These are phyloP conservation scores for Rhynchotus rufescens DNA, from an alignment of 2,797 vertebrate genomes.

Conservation along the genomic window DNA sequence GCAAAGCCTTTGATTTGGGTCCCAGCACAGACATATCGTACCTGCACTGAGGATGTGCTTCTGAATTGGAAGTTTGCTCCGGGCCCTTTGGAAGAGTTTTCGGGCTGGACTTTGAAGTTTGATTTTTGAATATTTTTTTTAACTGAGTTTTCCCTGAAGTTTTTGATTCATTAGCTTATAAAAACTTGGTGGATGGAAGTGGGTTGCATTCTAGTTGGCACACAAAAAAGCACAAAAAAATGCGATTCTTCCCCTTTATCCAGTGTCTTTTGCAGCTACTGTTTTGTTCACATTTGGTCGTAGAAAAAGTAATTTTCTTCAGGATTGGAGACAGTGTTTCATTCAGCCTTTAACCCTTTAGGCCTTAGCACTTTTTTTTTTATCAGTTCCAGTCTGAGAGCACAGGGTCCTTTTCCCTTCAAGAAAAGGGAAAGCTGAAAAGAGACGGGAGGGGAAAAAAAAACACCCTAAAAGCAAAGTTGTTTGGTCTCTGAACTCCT, in stretches of 20 bases:
- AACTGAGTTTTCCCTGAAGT: background rate
- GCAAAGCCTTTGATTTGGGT: background rate
- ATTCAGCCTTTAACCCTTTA: background rate
- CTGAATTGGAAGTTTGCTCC: background rate
- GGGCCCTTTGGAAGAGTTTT: background rate
- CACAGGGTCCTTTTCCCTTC: conserved; percentile 9
- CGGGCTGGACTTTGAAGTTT: background rate
- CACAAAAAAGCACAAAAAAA: rapidly evolving
- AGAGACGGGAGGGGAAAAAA: background rate
- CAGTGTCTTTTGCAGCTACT: background rate
- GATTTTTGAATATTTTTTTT: background rate
- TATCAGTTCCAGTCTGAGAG: conserved; percentile 21
- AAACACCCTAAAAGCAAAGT: background rate
- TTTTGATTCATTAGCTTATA: background rate
- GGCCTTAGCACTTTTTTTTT: background rate
- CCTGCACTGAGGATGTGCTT: background rate
- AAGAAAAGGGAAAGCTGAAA: conserved; percentile 11
- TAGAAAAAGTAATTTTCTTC: background rate
- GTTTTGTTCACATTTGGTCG: background rate
- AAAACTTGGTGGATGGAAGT: background rate
- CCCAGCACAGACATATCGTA: background rate
- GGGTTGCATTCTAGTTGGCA: background rate
- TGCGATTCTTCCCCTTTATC: background rate
- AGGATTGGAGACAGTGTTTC: background rate
- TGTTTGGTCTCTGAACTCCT: conserved; percentile 16